phyloP scores from a whole-genome alignment of 1,140 invertebrate genomes.

The Ceratitis capitata region DNA sequence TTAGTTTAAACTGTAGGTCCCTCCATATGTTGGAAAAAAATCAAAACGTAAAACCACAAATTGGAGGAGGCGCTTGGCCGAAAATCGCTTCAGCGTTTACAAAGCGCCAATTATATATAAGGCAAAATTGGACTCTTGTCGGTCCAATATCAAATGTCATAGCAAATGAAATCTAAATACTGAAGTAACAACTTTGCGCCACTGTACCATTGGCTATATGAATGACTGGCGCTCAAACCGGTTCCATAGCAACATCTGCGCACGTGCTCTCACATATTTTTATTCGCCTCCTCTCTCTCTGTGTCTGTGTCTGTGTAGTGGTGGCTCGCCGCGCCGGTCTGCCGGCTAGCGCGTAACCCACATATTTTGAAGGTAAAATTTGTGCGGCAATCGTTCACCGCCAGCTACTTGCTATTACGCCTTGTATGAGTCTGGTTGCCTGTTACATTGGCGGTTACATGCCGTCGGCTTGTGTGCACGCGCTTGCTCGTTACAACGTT shows the following conservation, averaged over 20 bases:
- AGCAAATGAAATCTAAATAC: too few relatives aligned
- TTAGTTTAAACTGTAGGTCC: too few relatives aligned
- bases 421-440: conserved; percentile 51
- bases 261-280: background rate
- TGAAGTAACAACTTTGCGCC: too few relatives aligned
- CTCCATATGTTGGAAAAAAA: too few relatives aligned
- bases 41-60: too few relatives aligned
- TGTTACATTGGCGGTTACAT: conserved; percentile 62
- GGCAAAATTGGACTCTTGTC: too few relatives aligned
- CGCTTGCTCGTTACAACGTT: background rate
- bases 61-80: too few relatives aligned
- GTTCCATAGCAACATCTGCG: background rate
- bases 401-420: conserved; percentile 40
- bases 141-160: too few relatives aligned
- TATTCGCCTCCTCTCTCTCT: background rate
- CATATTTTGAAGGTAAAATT: conserved; percentile 24
- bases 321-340: background rate
- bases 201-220: background rate
- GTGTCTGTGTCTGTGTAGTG: background rate
- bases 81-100: too few relatives aligned
- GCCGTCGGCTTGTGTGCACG: conserved; percentile 30
- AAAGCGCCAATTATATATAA: too few relatives aligned
- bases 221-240: background rate
- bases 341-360: conserved; percentile 30
- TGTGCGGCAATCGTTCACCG: conserved; percentile 43